Evolutionary conservation across 2,797 vertebrate species (phyloP).

Genomic region (Spinus olivaceus): DNA sequence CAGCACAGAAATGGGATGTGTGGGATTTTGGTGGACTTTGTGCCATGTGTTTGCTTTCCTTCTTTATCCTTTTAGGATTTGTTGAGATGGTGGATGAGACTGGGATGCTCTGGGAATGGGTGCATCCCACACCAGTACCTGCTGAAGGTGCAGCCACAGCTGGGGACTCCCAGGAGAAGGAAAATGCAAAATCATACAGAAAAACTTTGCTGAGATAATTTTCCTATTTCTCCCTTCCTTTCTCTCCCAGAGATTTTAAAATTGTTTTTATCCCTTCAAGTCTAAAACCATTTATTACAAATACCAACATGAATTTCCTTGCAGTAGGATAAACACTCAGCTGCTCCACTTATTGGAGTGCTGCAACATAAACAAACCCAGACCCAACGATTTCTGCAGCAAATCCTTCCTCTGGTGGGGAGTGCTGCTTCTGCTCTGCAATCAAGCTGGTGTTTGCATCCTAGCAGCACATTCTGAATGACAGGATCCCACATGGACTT

Average conservation of each 20-base stretch:
- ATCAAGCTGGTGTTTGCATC: conserved; percentile 66
- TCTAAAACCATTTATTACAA: conserved; percentile 63
- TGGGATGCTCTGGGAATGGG: not conserved
- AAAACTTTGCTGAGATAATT: not conserved
- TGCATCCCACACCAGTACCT: rapidly evolving
- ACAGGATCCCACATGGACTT: conserved; percentile 57
- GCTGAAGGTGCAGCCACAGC: not conserved
- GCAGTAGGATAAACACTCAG: conserved; percentile 78
- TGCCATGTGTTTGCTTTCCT: rapidly evolving
- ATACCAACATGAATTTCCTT: conserved; percentile 72
- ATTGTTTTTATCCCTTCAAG: conserved; percentile 65
- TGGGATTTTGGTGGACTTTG: not conserved
- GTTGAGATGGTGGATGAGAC: not conserved
- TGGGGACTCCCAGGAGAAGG: not conserved
- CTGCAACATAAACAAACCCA: conserved; percentile 71
- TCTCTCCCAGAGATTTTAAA: conserved; percentile 3
- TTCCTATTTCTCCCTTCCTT: not conserved
- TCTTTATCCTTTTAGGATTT: not conserved
- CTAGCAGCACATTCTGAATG: conserved; percentile 49
- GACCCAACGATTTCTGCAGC: conserved; percentile 67
- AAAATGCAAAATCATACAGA: rapidly evolving
- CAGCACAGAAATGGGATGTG: not conserved
- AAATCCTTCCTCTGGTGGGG: conserved; percentile 62
- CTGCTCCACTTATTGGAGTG: conserved; percentile 73
- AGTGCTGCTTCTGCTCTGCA: conserved; percentile 54